Percentiles rank a stretch among this genome's conserved stretches.
Evolutionary conservation across 2,797 vertebrate genomes (phyloP).

Genomic region (Nyctalus aviator): DNA sequence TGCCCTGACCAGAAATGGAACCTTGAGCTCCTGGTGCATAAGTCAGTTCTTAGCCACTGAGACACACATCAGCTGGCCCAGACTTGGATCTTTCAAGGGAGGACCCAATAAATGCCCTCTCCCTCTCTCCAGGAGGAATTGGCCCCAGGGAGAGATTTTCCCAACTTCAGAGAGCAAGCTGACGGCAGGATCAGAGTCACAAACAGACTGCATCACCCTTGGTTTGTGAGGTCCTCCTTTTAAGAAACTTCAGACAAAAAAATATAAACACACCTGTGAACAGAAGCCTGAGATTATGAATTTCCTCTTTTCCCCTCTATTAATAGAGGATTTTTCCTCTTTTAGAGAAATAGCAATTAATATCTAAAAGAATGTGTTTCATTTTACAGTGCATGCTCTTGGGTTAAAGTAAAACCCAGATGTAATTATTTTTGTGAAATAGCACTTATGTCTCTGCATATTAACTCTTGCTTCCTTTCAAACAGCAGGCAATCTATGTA

Average conservation of each 20-base stretch:
- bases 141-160: not conserved
- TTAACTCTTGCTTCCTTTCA: conserved; percentile 53
- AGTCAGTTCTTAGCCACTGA: too few species aligned
- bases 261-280: not conserved
- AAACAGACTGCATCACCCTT: rapidly evolving
- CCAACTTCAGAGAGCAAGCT: not conserved
- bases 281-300: not conserved
- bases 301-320: not conserved
- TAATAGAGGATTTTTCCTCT: not conserved
- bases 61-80: not conserved
- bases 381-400: conserved; percentile 47
- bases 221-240: not conserved
- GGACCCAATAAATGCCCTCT: not conserved
- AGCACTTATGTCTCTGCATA: not conserved
- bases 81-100: not conserved
- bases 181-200: not conserved
- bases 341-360: conserved; percentile 50
- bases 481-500: not conserved
- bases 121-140: not conserved
- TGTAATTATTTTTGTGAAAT: conserved; percentile 70
- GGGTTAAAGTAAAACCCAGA: not conserved
- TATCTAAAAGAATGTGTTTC: conserved; percentile 31
- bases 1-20: too few species aligned
- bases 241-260: not conserved
- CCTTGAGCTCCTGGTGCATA: too few species aligned